These are phyloP conservation scores for Drosophila guanche DNA, from an alignment of 1,140 invertebrate genomes.

Conservation along the genomic window DNA sequence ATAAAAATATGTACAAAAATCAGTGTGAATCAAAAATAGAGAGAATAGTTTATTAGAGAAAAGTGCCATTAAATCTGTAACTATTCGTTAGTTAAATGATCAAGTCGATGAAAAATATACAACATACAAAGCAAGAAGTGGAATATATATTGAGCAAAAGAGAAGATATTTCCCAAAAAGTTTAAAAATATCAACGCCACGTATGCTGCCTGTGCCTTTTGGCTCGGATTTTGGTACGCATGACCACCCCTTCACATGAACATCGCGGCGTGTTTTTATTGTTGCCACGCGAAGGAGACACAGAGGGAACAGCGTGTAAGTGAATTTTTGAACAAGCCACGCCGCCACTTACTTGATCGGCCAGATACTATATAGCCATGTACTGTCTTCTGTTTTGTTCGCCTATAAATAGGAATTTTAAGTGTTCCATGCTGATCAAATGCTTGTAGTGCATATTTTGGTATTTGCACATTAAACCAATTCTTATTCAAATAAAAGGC, in stretches of 20 bases:
- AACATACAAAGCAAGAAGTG: conserved; percentile 13
- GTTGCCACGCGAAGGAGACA: conserved; percentile 62
- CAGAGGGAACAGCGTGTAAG: conserved; percentile 65
- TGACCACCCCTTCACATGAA: conserved; percentile 48
- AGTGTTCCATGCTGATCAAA: conserved; percentile 34
- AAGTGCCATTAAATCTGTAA: not conserved
- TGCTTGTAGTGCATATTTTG: conserved; percentile 47
- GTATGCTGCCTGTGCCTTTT: conserved; percentile 64
- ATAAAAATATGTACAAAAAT: conserved; percentile 23
- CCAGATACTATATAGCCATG: conserved; percentile 30
- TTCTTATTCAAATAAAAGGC: conserved; percentile 46
- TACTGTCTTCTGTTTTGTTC: conserved; percentile 5
- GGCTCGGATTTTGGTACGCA: conserved; percentile 57
- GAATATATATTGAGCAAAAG: conserved; percentile 26
- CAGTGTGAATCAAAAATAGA: conserved; percentile 5
- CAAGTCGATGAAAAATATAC: conserved; percentile 4
- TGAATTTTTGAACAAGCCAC: conserved; percentile 64
- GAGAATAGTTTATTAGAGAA: not conserved
- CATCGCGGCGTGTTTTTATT: conserved; percentile 58
- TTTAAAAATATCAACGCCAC: conserved; percentile 76
- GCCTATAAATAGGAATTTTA: conserved; percentile 34
- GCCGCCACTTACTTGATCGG: conserved; percentile 48
- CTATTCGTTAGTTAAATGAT: not conserved
- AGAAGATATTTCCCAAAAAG: conserved; percentile 54
- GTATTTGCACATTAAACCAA: conserved; percentile 26